Conservation (phyloP, 2,888 invertebrate species). For the Cylindroiulus punctatus region DNA sequence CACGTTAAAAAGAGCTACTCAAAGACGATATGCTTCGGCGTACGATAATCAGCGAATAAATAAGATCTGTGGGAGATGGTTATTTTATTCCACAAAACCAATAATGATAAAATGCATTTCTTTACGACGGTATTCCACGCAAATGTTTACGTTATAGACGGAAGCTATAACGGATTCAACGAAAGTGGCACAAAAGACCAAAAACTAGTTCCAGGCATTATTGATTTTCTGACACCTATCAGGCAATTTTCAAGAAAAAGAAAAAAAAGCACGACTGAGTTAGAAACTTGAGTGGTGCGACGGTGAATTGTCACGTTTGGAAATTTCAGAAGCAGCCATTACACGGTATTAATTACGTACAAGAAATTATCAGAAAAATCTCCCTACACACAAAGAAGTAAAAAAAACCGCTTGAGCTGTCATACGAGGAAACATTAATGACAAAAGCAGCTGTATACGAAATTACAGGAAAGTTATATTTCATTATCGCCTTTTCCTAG, state of each 20-base stretch:
- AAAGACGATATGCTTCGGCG: not conserved
- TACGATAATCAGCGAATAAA: not conserved
- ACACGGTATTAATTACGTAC: not conserved
- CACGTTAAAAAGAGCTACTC: not conserved
- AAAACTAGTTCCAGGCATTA: not conserved
- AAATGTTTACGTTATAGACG: not conserved
- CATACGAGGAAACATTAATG: too few species aligned
- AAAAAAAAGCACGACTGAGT: not conserved
- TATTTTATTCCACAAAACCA: constrained; percentile 8
- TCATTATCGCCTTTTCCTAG: too few species aligned
- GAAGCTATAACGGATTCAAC: not conserved
- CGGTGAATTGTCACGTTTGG: not conserved
- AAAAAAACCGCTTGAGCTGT: too few species aligned
- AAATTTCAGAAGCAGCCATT: not conserved
- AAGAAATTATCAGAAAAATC: not conserved
- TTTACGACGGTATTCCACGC: not conserved
- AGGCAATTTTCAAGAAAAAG: not conserved
- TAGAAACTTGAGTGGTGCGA: not conserved
- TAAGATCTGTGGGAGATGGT: not conserved
- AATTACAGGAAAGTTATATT: too few species aligned
- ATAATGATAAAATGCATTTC: constrained; percentile 6
- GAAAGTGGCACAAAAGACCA: not conserved
- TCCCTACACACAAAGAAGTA: too few species aligned
- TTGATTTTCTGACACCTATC: constrained; percentile 35
- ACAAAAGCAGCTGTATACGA: too few species aligned